A percentile compares a stretch with the other conserved stretches of the same genome.
These are phyloP conservation scores for Cheiracanthium punctorium DNA, from an alignment of 2,888 invertebrate species.

Conservation along the genomic window DNA sequence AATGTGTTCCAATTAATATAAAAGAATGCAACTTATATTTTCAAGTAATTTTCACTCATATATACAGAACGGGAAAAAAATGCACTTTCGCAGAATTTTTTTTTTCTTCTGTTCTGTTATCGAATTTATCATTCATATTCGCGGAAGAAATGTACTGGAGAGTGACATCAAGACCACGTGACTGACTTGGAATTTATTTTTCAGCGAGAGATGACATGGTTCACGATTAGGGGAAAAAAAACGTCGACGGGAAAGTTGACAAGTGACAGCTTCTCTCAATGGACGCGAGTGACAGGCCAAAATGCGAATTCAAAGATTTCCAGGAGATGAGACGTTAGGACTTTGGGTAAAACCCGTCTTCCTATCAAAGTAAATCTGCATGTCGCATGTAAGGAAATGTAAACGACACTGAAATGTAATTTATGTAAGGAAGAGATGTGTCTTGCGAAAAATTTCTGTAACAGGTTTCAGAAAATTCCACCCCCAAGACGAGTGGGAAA, in stretches of 20 bases:
- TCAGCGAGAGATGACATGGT: background rate
- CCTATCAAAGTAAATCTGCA: slow-evolving; percentile 13
- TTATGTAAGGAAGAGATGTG: slow-evolving; percentile 13
- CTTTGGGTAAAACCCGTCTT: background rate
- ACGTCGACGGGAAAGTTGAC: background rate
- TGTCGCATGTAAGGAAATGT: background rate
- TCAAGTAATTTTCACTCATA: no score
- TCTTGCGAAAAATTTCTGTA: background rate
- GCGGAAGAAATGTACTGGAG: background rate
- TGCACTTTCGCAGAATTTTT: no score
- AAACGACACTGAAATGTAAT: slow-evolving; percentile 12
- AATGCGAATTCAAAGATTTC: slow-evolving; percentile 1
- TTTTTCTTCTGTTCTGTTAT: no score
- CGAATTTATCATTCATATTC: background rate
- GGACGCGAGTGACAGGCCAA: background rate
- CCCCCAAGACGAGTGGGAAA: background rate
- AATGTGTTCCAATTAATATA: no score
- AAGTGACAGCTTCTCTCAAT: slow-evolving; percentile 1
- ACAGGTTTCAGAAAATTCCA: background rate
- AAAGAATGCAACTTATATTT: no score
- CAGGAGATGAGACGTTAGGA: background rate
- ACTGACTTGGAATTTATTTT: background rate
- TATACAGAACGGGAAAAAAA: no score
- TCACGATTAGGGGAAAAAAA: slow-evolving; percentile 1
- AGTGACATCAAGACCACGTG: background rate